Evolutionary conservation across 2,888 invertebrate species (phyloP), one percentile per base, ranked within the genome.

Genomic region (Carabus problematicus): DNA sequence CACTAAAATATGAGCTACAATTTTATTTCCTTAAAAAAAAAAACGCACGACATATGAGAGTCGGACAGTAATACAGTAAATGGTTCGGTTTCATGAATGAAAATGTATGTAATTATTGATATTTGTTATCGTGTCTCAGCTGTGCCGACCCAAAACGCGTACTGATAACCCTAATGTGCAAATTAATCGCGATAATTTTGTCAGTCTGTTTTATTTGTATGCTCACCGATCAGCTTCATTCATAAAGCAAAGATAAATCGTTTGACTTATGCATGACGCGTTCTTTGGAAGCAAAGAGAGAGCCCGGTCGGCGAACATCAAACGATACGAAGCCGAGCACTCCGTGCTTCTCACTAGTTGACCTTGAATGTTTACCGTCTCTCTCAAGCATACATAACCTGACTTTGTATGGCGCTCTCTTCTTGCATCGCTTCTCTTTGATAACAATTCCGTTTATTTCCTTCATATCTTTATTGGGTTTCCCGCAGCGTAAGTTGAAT

Each of bases 371-470:
- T 29, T 29, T 29, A 29, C 29, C 29, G 3, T 2, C 29, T 29
- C 29, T 3, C 29, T 29, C 29, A 29, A 3, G 29, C 29, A 29
- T 29, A 29, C 29, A 29, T 29, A 29, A 29, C 29, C 29, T 29
- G 29, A 29, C 29, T 29, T 29, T 29, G 29, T 29, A 29, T 6
- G 29, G 29, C 6, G 29, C 29, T 29, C 29, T 29, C 29, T 29
- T 29, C 29, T 29, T 29, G 29, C 45, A 45, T 63, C 47, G 63
- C 54, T 63, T 63, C 63, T 63, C 63, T 63, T 49, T 63, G 63
- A 63, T 63, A 63, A 63, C 63, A 54, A 63, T 63, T 63, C 63
- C 52, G 63, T 63, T 63, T 63, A 54, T 63, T 63, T 63, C 63
- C 63, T 54, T 63, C 49, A 54, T 63, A 63, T 63, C 63, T 63